A percentile compares a stretch with the other conserved stretches of the same genome.
phyloP scores from a whole-genome alignment of 1,140 invertebrate genomes.

The Calosoma granatense region DNA sequence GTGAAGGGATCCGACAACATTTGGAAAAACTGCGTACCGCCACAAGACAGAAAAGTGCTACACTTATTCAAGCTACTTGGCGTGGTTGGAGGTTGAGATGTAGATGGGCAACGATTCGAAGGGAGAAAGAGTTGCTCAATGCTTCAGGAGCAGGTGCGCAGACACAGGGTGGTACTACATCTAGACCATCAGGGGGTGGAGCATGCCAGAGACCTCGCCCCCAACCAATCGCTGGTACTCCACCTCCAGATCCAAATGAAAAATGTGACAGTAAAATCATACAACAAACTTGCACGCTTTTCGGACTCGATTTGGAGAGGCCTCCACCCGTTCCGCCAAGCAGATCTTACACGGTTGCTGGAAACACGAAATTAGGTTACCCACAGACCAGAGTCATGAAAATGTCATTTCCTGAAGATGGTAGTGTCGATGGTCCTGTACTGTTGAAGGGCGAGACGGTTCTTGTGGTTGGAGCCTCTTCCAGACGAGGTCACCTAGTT shows the following conservation, averaged over 20 bases:
- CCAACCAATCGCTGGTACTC: conserved; percentile 80
- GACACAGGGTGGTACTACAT: conserved; percentile 11
- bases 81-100: conserved; percentile 63
- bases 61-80: conserved; percentile 70
- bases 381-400: conserved; percentile 87
- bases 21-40: conserved; percentile 70
- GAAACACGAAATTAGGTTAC: conserved; percentile 86
- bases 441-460: conserved; percentile 74
- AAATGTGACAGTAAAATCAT: conserved; percentile 79
- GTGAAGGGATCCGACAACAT: conserved; percentile 84
- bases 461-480: conserved; percentile 69
- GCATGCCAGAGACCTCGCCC: conserved; percentile 52
- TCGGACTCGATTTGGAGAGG: conserved; percentile 79
- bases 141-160: conserved; percentile 10
- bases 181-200: conserved; percentile 21
- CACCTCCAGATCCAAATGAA: conserved; percentile 60
- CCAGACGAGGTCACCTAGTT: conserved; percentile 66
- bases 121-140: conserved; percentile 31
- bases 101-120: conserved; percentile 53
- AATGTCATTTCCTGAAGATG: conserved; percentile 65
- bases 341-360: conserved; percentile 78
- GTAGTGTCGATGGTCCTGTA: conserved; percentile 40
- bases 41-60: conserved; percentile 66
- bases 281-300: conserved; percentile 79
- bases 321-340: conserved; percentile 84